Evolutionary conservation across 2,797 vertebrate species (phyloP).

Genomic region (Chaenodraco wilsoni): DNA sequence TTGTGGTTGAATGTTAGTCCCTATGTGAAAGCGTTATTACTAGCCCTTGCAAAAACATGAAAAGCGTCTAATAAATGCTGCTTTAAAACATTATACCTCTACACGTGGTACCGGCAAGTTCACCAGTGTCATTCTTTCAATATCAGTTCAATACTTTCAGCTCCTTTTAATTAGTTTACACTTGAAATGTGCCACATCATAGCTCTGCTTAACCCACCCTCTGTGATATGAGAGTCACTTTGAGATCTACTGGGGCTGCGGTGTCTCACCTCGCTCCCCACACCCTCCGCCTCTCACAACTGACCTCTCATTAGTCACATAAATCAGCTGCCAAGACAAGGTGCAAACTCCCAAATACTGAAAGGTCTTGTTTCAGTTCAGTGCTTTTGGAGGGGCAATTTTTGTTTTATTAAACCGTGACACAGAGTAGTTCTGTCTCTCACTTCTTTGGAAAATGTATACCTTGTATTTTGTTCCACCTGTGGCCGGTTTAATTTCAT

Average conservation of each 20-base stretch:
- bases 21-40: too few relatives aligned
- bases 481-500: conserved; percentile 43
- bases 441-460: conserved; percentile 40
- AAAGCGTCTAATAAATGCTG: too few relatives aligned
- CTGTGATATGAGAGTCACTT: conserved; percentile 14
- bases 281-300: conserved; percentile 15
- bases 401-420: conserved; percentile 37
- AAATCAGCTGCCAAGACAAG: conserved; percentile 38
- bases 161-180: conserved; percentile 10
- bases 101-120: conserved; percentile 3
- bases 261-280: conserved; percentile 15
- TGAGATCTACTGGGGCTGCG: conserved; percentile 1
- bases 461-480: conserved; percentile 9
- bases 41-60: too few relatives aligned
- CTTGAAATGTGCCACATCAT: conserved; percentile 8
- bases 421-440: conserved; percentile 44
- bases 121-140: conserved; percentile 4
- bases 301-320: conserved; percentile 61
- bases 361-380: conserved; percentile 34
- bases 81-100: not conserved
- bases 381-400: not conserved
- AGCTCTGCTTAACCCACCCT: conserved; percentile 3
- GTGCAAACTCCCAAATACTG: conserved; percentile 14
- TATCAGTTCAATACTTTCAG: not conserved
- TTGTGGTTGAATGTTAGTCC: too few relatives aligned